phyloP scores from a whole-genome alignment of 2,113 vertebrate genomes.

The Notiomystis cincta region DNA sequence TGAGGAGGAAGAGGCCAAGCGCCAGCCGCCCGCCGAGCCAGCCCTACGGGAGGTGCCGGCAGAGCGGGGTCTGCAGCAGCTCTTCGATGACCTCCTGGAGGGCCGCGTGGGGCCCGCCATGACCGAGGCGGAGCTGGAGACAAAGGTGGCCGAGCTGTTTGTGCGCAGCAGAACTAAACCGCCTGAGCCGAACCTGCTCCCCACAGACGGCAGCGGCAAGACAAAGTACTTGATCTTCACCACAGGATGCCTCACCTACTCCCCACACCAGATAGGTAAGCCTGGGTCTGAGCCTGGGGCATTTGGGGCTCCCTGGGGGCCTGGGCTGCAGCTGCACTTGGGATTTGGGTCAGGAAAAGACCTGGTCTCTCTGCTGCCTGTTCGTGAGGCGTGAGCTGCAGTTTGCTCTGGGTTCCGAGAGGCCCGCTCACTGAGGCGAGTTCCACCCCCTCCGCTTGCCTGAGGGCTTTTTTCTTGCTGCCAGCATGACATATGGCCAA shows the following conservation, averaged over 20 bases:
- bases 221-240: conserved; percentile 95
- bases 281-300: background rate
- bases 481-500: background rate
- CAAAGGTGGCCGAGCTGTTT: conserved; percentile 83
- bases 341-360: background rate
- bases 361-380: background rate
- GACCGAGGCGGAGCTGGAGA: conserved; percentile 79
- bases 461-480: background rate
- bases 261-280: conserved; percentile 95
- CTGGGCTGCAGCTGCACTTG: fast-evolving
- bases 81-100: conserved; percentile 64
- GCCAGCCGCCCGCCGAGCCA: background rate
- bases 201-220: conserved; percentile 58
- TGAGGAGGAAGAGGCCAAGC: conserved; percentile 70
- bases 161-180: conserved; percentile 79
- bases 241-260: conserved; percentile 95
- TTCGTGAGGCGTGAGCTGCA: background rate
- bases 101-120: conserved; percentile 52
- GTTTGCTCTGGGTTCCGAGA: background rate
- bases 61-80: conserved; percentile 62
- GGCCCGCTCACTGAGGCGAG: background rate
- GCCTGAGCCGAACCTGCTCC: conserved; percentile 63
- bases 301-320: background rate
- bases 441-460: background rate
- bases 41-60: background rate